These are phyloP conservation scores for Aethes cnicana DNA, from an alignment of 2,888 invertebrate genomes.

Conservation along the genomic window DNA sequence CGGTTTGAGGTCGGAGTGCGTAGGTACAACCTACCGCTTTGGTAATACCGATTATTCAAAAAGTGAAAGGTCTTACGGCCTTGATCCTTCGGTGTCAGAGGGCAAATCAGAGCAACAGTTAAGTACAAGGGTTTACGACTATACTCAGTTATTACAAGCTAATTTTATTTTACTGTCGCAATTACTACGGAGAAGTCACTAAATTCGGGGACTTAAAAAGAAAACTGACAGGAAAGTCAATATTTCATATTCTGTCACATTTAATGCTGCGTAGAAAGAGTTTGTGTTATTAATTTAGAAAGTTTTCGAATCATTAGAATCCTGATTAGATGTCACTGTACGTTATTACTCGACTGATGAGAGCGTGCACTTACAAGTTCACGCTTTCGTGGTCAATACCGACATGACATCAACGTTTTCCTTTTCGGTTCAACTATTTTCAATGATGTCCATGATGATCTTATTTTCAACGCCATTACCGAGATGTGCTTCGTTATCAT, in stretches of 20 bases:
- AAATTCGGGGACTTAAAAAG: too few species aligned
- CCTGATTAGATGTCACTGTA: constrained; percentile 50
- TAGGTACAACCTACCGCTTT: constrained; percentile 39
- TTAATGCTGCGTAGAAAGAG: too few species aligned
- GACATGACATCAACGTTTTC: constrained; percentile 16
- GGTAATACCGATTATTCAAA: constrained; percentile 41
- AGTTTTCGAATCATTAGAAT: constrained; percentile 34
- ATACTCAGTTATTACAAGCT: not conserved
- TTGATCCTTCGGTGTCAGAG: constrained; percentile 43
- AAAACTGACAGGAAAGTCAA: too few species aligned
- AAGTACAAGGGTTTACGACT: constrained; percentile 26
- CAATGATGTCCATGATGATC: too few species aligned
- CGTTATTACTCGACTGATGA: constrained; percentile 48
- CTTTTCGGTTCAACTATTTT: not conserved
- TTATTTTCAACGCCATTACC: too few species aligned
- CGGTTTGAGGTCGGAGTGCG: constrained; percentile 54
- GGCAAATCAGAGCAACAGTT: constrained; percentile 40
- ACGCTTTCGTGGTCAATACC: constrained; percentile 52
- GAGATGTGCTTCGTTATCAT: too few species aligned
- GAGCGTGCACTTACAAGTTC: constrained; percentile 46
- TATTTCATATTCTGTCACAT: too few species aligned
- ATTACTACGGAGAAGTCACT: too few species aligned
- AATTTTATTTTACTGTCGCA: too few species aligned
- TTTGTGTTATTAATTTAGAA: constrained; percentile 28
- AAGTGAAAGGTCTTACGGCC: constrained; percentile 44